Evolutionary conservation across 2,113 vertebrate species (phyloP).

Genomic region (Hylia prasina): DNA sequence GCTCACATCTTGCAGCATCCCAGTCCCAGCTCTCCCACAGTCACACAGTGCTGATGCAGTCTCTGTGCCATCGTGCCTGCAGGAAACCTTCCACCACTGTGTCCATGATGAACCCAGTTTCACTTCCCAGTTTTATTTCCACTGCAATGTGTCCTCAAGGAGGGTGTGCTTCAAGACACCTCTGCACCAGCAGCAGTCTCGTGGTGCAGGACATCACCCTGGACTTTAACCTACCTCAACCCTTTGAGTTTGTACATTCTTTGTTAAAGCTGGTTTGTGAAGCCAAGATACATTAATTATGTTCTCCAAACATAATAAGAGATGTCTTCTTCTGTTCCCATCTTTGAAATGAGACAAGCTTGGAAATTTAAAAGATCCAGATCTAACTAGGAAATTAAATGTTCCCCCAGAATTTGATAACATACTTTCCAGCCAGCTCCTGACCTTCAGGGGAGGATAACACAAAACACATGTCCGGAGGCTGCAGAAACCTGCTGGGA

Average conservation of each 20-base stretch:
- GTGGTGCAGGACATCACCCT: background rate
- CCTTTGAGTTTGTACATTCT: background rate
- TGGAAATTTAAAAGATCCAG: background rate
- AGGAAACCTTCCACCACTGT: background rate
- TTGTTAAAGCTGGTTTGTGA: background rate
- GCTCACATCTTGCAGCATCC: background rate
- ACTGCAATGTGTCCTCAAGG: background rate
- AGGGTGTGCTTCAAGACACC: background rate
- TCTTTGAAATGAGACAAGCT: background rate
- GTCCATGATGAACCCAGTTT: background rate
- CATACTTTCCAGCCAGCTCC: background rate
- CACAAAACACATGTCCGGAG: background rate
- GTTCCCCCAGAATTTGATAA: slow-evolving; percentile 31
- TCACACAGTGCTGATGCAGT: background rate
- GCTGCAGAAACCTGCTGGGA: background rate
- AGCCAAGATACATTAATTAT: slow-evolving; percentile 15
- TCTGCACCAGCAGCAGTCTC: background rate
- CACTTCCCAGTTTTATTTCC: slow-evolving; percentile 2
- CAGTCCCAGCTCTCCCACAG: background rate
- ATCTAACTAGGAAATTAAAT: background rate
- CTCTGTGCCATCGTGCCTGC: background rate
- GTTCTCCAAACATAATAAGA: slow-evolving; percentile 18
- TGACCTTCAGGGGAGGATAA: background rate
- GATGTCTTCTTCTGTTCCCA: slow-evolving; percentile 1
- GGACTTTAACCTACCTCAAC: background rate